Evolutionary conservation across 2,888 invertebrate genomes (phyloP).

Genomic region (Agrochola lota): DNA sequence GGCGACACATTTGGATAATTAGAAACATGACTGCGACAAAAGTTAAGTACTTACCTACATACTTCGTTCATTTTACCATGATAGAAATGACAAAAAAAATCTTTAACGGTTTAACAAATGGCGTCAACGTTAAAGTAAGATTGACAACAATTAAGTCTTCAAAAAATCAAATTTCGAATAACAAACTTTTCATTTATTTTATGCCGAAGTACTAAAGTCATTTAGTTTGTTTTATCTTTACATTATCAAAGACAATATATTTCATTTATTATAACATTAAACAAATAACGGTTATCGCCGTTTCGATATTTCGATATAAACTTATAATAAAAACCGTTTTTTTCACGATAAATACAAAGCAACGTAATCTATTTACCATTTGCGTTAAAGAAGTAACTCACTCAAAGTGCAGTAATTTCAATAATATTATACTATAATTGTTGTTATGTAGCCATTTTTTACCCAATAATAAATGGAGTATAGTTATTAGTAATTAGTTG

Average conservation of each 20-base stretch:
- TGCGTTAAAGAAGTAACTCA: not conserved
- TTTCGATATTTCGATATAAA: not conserved
- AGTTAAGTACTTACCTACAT: not conserved
- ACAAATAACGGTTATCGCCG: not conserved
- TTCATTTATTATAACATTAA: not conserved
- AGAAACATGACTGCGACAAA: slow-evolving; percentile 11
- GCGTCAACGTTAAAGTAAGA: not conserved
- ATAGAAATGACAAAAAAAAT: not conserved
- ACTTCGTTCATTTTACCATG: not conserved
- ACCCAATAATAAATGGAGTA: not conserved
- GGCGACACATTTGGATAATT: slow-evolving; percentile 14
- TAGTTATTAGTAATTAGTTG: slow-evolving; percentile 15
- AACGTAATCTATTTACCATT: not conserved
- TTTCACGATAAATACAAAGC: not conserved
- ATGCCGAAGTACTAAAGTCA: not conserved
- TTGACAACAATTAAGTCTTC: not conserved
- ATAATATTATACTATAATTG: not conserved
- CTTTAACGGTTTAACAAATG: not conserved
- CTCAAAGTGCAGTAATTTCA: not conserved
- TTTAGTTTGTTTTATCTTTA: not conserved
- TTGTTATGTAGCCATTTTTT: not conserved
- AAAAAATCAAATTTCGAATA: not conserved
- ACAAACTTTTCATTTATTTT: not conserved
- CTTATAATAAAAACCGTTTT: not conserved
- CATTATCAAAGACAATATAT: not conserved